A percentile compares a stretch with the other conserved stretches of the same genome.
Evolutionary conservation across 2,113 vertebrate genomes (phyloP).

Genomic region (Anarhynchus alexandrinus): DNA sequence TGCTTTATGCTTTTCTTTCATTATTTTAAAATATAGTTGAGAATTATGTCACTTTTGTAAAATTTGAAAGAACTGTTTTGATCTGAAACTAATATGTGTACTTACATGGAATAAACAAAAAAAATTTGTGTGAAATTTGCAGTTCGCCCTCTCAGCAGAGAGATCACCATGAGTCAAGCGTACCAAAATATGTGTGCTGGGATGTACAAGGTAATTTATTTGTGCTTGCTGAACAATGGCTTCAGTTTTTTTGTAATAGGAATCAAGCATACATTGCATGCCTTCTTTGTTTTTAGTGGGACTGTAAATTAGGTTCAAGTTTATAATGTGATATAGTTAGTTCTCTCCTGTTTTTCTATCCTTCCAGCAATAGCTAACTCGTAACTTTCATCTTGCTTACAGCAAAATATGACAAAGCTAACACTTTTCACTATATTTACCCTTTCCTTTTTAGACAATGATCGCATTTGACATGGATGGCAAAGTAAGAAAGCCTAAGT

Average conservation of each 20-base stretch:
- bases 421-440: not conserved
- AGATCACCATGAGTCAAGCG: constrained; percentile 97
- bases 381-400: not conserved
- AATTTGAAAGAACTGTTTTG: not conserved
- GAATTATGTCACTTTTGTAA: not conserved
- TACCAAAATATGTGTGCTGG: constrained; percentile 99
- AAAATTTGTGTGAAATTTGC: constrained; percentile 24
- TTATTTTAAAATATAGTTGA: not conserved
- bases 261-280: not conserved
- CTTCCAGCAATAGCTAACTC: not conserved
- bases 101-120: not conserved
- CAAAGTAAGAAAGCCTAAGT: constrained; percentile 96
- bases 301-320: not conserved
- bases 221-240: not conserved
- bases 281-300: not conserved
- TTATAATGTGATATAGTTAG: not conserved
- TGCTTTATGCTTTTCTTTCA: not conserved
- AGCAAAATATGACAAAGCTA: not conserved
- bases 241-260: not conserved
- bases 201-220: constrained; percentile 92
- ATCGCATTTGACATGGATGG: constrained; percentile 98
- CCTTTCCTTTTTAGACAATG: constrained; percentile 85
- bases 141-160: constrained; percentile 94
- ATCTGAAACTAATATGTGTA: not conserved
- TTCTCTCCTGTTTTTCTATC: not conserved